phyloP scores from a whole-genome alignment of 1,140 invertebrate genomes.

The Hylyphantes graminicola region DNA sequence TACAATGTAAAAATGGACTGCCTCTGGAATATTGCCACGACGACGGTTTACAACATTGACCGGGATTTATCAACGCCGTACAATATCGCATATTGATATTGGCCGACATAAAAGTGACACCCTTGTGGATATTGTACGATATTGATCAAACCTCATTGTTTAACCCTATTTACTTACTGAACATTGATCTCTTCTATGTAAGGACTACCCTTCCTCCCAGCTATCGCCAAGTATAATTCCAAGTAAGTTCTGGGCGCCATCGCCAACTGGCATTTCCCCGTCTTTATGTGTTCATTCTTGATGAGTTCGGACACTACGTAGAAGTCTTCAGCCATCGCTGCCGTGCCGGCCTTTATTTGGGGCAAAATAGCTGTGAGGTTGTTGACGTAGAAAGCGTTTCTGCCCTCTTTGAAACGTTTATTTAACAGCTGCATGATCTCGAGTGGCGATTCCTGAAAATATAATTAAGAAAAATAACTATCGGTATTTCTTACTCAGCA shows the following conservation, averaged over 20 bases:
- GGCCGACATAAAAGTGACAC: too few relatives aligned
- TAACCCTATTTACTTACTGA: conserved; percentile 29
- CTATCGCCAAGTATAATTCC: conserved; percentile 48
- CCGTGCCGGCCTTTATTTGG: neutral
- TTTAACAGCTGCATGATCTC: conserved; percentile 11
- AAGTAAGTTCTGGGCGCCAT: conserved; percentile 11
- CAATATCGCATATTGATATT: too few relatives aligned
- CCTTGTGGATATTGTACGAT: too few relatives aligned
- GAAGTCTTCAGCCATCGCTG: conserved; percentile 29
- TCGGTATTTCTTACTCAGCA: too few relatives aligned
- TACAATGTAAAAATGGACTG: too few relatives aligned
- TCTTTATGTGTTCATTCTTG: conserved; percentile 14
- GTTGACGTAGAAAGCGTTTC: neutral
- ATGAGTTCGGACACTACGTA: conserved; percentile 37
- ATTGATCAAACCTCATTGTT: too few relatives aligned
- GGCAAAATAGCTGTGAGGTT: neutral
- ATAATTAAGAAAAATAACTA: too few relatives aligned
- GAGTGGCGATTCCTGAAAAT: conserved; percentile 43
- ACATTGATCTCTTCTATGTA: conserved; percentile 45
- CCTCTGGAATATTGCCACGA: too few relatives aligned
- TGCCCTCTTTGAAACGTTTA: neutral
- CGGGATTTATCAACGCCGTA: too few relatives aligned
- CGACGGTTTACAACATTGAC: too few relatives aligned
- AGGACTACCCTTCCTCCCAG: conserved; percentile 50
- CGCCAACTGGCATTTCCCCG: conserved; percentile 26